phyloP scores from a whole-genome alignment of 2,797 vertebrate genomes.

The Microchirus variegatus region DNA sequence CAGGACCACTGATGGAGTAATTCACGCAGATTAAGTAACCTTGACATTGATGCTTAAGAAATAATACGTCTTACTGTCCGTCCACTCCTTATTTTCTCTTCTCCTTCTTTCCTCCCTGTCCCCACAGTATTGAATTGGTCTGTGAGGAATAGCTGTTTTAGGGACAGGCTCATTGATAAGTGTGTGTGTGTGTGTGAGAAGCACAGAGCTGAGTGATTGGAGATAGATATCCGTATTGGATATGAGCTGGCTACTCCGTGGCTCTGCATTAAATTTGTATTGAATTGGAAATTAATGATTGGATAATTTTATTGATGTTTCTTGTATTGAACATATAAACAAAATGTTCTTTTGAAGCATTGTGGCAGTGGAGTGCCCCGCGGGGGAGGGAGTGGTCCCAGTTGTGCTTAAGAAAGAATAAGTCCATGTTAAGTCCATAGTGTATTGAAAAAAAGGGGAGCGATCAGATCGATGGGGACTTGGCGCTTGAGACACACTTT shows the following conservation, averaged over 20 bases:
- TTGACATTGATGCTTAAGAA: conserved; percentile 62
- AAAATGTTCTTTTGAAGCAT: conserved; percentile 80
- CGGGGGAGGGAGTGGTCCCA: conserved; percentile 45
- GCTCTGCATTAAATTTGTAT: conserved; percentile 76
- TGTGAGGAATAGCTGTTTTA: conserved; percentile 75
- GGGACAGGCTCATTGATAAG: conserved; percentile 70
- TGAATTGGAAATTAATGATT: conserved; percentile 79
- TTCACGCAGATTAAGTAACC: conserved; percentile 42
- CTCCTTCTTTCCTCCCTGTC: conserved; percentile 10
- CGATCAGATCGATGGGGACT: conserved; percentile 66
- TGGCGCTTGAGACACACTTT: conserved; percentile 65
- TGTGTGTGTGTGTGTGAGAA: conserved; percentile 28
- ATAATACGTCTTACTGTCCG: conserved; percentile 44
- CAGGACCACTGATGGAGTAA: conserved; percentile 42
- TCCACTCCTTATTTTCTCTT: conserved; percentile 49
- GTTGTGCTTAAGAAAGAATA: conserved; percentile 80
- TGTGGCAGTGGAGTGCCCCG: conserved; percentile 60
- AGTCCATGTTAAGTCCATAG: conserved; percentile 77
- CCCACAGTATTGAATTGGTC: conserved; percentile 67
- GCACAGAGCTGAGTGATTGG: conserved; percentile 58
- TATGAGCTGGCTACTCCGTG: conserved; percentile 76
- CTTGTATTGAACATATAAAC: conserved; percentile 78
- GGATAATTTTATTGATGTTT: conserved; percentile 77
- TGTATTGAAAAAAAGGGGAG: conserved; percentile 68
- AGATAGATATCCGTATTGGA: conserved; percentile 76